Evolutionary conservation across 1,140 invertebrate species (phyloP), one percentile per base, ranked within the genome.

Genomic region (Bursaphelenchus mucronatus): DNA sequence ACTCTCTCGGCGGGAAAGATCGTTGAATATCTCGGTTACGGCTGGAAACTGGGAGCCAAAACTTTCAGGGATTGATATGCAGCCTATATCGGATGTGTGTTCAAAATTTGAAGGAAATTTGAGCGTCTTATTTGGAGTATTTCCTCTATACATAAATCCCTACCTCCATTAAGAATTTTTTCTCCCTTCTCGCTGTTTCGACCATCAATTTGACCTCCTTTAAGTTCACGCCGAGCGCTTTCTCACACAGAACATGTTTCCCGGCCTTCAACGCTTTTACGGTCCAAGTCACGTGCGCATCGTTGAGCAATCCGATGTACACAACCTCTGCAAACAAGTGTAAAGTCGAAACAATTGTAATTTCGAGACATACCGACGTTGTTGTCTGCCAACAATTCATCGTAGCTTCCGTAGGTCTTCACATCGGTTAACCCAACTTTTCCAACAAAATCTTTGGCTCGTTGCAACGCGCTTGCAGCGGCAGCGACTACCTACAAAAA

Each of bases 231-330:
- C 68, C 67, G 43, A 68, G 17, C 43, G 67, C 68, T 66, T 68
- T 68, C 47, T 68, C 67, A 56, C 67, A 68, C 1, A 68, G 40
- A 15, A 70, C 67, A 55, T 68, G 67, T 40, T 68, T 68, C 13
- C 69, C 67, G 13, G 55, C 59, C 10, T 63, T 19, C 15, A 69
- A 17, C 11, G 68, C 67, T n/a, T 44, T 13, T 19, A 70, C 19
- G 0, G 47, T 40, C 9, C n/a, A 51, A 13, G 55, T 49, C 6
- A 10, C 30, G 45, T 68, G 67, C 1, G 41, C 8, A 3, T 11
- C 8, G 64, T 68, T 68, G 13, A 17, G 69, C 17, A 70, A 10
- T n/a, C 13, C 61, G 3, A 68, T 52, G 30, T 68, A 68, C 2
- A 68, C 67, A 9, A 65, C 44, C 1, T 68, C 69, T 64, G 8